Evolutionary conservation across 1,140 invertebrate species (phyloP).

Genomic region (Harlomillsia oculata): DNA sequence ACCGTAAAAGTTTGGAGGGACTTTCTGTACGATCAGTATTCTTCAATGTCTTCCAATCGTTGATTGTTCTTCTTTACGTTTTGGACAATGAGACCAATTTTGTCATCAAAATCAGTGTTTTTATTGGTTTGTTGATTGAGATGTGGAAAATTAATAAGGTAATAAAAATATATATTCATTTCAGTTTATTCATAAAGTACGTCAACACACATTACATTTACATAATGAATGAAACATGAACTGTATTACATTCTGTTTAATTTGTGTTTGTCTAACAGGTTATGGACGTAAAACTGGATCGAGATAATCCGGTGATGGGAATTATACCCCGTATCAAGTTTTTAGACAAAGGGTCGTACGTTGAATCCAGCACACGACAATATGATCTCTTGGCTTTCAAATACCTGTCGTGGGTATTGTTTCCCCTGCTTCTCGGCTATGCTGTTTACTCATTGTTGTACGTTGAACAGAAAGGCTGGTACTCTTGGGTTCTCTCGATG

Average conservation of each 20-base stretch:
- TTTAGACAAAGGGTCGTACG: slow-evolving; percentile 92
- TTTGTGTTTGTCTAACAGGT: slow-evolving; percentile 48
- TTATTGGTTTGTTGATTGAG: slow-evolving; percentile 92
- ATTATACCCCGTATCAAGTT: slow-evolving; percentile 70
- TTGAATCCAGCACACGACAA: slow-evolving; percentile 84
- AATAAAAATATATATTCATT: slow-evolving; percentile 13
- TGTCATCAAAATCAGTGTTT: slow-evolving; percentile 82
- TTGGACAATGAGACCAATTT: slow-evolving; percentile 98
- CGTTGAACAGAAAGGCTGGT: slow-evolving; percentile 97
- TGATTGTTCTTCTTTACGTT: slow-evolving; percentile 91
- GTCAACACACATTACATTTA: too few relatives aligned
- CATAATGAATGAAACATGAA: too few relatives aligned
- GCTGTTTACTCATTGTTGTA: slow-evolving; percentile 94
- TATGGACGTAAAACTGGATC: slow-evolving; percentile 70
- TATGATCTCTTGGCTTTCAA: slow-evolving; percentile 91
- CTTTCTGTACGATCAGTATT: slow-evolving; percentile 97
- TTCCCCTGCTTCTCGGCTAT: slow-evolving; percentile 84
- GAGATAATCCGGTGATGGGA: slow-evolving; percentile 63
- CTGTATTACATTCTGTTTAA: too few relatives aligned
- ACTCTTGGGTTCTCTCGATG: slow-evolving; percentile 77
- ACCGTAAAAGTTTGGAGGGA: slow-evolving; percentile 91
- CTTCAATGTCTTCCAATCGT: slow-evolving; percentile 94
- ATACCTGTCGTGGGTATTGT: slow-evolving; percentile 91
- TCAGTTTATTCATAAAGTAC: too few relatives aligned
- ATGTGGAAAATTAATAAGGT: slow-evolving; percentile 99